A percentile compares a stretch with the other conserved stretches of the same genome.
Evolutionary conservation across 2,888 invertebrate species (phyloP).

Genomic region (Drosophila anomalipes): DNA sequence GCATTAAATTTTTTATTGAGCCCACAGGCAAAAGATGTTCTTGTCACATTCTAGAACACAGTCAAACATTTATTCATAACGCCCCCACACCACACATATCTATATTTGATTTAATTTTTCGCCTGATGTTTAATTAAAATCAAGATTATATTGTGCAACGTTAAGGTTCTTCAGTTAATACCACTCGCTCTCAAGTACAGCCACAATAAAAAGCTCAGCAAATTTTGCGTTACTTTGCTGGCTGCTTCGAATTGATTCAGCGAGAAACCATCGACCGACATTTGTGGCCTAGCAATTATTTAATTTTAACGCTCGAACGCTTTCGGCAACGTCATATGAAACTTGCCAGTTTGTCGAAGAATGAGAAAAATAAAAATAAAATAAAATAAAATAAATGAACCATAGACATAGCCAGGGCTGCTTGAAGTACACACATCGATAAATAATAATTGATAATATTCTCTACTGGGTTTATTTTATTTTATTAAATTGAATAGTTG

Average conservation of each 20-base stretch:
- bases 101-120: constrained; percentile 53
- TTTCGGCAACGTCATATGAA: constrained; percentile 61
- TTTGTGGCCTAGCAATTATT: constrained; percentile 61
- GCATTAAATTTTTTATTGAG: constrained; percentile 76
- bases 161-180: neutral
- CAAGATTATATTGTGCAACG: constrained; percentile 44
- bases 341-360: constrained; percentile 53
- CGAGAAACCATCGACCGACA: constrained; percentile 9
- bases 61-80: constrained; percentile 10
- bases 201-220: neutral
- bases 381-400: neutral
- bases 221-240: neutral
- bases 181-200: neutral
- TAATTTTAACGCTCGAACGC: constrained; percentile 67
- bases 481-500: neutral
- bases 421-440: too few relatives aligned
- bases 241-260: neutral
- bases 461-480: neutral
- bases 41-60: constrained; percentile 34
- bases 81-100: constrained; percentile 28
- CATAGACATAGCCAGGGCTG: constrained; percentile 33
- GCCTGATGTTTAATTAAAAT: constrained; percentile 68
- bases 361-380: constrained; percentile 10
- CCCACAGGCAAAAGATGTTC: constrained; percentile 41
- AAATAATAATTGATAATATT: neutral